These are phyloP conservation scores for Sciurus vulgaris DNA, from an alignment of 2,797 vertebrate species.

Conservation along the genomic window DNA sequence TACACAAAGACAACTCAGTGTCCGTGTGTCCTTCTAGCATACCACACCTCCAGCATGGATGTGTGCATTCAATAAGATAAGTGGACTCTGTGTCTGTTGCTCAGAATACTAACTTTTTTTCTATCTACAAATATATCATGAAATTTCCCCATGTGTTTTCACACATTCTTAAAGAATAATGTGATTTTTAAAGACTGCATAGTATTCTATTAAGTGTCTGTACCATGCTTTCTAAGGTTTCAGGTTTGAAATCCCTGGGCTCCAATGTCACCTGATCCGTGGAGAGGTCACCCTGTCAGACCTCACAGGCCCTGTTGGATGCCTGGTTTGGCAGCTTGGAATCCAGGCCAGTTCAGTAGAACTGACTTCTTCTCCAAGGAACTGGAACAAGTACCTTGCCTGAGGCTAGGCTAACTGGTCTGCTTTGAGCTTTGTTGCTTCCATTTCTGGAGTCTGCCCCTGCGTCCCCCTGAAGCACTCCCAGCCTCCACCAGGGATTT, in stretches of 20 bases:
- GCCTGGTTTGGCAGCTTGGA: not conserved
- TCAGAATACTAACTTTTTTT: not conserved
- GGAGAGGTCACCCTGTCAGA: not conserved
- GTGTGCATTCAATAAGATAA: not conserved
- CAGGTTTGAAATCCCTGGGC: not conserved
- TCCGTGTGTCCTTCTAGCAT: not conserved
- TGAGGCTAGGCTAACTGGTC: not conserved
- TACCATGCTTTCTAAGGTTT: not conserved
- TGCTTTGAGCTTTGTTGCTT: not conserved
- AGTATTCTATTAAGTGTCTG: not conserved
- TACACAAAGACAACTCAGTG: not conserved
- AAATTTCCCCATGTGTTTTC: not conserved
- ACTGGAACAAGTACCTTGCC: not conserved
- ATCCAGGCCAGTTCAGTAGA: not conserved
- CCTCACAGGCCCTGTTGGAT: too few species aligned
- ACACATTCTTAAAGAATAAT: conserved; percentile 3
- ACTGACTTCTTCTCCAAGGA: not conserved
- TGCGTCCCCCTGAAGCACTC: not conserved
- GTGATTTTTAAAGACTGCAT: not conserved
- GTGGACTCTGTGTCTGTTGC: not conserved
- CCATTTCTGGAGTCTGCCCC: not conserved
- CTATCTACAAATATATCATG: not conserved
- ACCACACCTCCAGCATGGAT: not conserved
- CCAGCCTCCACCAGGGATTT: not conserved
- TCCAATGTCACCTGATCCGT: not conserved